Evolutionary conservation across 2,113 vertebrate species (phyloP).

Genomic region (Brachypodius melanocephalos): DNA sequence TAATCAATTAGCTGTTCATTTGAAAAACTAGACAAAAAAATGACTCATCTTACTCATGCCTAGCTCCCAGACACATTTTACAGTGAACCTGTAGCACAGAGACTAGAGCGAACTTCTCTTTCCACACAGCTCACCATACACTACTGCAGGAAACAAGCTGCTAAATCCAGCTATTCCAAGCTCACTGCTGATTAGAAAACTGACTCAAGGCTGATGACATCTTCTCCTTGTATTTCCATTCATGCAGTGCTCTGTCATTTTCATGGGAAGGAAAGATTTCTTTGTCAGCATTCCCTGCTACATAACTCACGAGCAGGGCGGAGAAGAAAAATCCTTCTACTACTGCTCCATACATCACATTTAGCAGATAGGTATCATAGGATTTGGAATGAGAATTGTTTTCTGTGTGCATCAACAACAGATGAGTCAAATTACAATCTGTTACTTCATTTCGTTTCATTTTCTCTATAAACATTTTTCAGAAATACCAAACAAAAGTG

Average conservation of each 20-base stretch:
- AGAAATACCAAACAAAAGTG: not conserved
- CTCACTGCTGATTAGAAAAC: not conserved
- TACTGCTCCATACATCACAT: not conserved
- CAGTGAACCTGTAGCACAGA: not conserved
- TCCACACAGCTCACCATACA: not conserved
- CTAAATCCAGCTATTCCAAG: not conserved
- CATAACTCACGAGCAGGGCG: not conserved
- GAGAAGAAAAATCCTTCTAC: not conserved
- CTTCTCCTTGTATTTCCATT: not conserved
- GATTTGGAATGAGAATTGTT: not conserved
- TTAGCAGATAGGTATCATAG: not conserved
- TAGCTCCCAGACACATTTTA: not conserved
- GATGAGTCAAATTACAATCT: not conserved
- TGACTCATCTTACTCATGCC: not conserved
- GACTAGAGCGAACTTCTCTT: not conserved
- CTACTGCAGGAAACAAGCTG: not conserved
- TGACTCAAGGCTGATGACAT: constrained; percentile 1
- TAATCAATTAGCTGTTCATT: not conserved
- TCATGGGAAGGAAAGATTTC: not conserved
- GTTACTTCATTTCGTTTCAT: not conserved
- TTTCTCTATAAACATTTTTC: not conserved
- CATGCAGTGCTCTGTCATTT: not conserved
- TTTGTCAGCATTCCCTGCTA: not conserved
- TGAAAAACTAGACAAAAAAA: not conserved
- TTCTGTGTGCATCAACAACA: not conserved